phyloP scores from a whole-genome alignment of 2,797 vertebrate genomes.

The Falco peregrinus region DNA sequence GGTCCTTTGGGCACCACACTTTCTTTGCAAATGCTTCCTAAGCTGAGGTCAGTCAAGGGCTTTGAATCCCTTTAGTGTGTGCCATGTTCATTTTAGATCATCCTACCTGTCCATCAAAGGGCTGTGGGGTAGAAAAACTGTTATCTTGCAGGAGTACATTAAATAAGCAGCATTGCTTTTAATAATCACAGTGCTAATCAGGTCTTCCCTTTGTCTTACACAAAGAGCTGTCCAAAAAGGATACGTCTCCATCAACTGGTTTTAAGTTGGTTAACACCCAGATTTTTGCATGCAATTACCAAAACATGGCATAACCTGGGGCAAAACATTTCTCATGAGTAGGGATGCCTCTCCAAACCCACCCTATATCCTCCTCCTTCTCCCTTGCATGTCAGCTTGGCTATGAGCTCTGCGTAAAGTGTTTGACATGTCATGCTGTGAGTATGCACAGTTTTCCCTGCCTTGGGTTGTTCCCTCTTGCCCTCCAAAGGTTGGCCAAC shows the following conservation, averaged over 20 bases:
- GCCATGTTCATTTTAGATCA: background rate
- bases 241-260: rapidly evolving
- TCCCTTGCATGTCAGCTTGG: background rate
- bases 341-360: background rate
- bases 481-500: background rate
- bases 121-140: background rate
- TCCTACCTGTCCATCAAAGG: background rate
- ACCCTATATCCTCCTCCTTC: background rate
- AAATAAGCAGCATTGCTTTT: background rate
- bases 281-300: background rate
- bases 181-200: rapidly evolving
- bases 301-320: background rate
- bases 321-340: background rate
- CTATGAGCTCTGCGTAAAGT: no score
- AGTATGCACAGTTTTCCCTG: background rate
- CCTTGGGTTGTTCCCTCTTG: background rate
- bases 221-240: background rate
- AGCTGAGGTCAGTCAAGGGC: background rate
- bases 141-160: background rate
- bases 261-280: background rate
- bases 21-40: background rate
- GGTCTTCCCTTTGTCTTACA: background rate
- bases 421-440: background rate
- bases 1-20: background rate
- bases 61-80: background rate